Base-by-base conservation (phyloP, 2,888 invertebrate species). In the Leucoptera coffeella region DNA sequence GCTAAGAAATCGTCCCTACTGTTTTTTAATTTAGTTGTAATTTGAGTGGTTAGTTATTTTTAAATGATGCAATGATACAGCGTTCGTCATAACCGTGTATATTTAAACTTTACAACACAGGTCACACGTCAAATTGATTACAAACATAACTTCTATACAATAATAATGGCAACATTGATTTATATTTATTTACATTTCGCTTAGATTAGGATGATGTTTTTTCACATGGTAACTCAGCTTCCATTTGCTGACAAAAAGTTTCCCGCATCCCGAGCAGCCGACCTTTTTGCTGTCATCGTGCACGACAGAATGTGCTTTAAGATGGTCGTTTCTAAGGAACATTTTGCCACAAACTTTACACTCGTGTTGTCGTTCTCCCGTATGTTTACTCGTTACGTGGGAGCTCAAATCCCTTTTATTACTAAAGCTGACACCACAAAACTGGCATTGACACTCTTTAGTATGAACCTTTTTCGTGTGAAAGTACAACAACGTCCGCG, bases 201-300 rank as follows among this genome's bases (percentile, higher is more conserved):
- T 2, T 8, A 23, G 14, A 19, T 33, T 35, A 2, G 37, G 37
- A n/a, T 38, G 38, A 14, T 32, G 31, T 28, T 26, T 32, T 12
- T 29, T 30, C 2, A 32, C 21, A 19, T 37, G 37, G 22, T 26
- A 20, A 7, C 10, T 21, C 5, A 26, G 14, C 26, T 25, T 30
- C 25, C 14, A 22, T 13, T 12, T 20, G 20, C 23, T 28, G 9
- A 29, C 29, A 9, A 32, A 33, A 2, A 30, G 31, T 14, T 30
- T 24, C 14, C 22, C 23, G 14, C 33, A 34, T 3, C 29, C 30
- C 2, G 29, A 20, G 21, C 35, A 33, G 12, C 27, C 22, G 12
- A 28, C 23, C 27, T 35, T 35, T 12, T 27, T 32, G 22, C 26
- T 32, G 15, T 35, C 33, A 13, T 35, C 35, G 14, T 35, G 35